phyloP scores from a whole-genome alignment of 2,797 vertebrate species.

The Anniella stebbinsi region DNA sequence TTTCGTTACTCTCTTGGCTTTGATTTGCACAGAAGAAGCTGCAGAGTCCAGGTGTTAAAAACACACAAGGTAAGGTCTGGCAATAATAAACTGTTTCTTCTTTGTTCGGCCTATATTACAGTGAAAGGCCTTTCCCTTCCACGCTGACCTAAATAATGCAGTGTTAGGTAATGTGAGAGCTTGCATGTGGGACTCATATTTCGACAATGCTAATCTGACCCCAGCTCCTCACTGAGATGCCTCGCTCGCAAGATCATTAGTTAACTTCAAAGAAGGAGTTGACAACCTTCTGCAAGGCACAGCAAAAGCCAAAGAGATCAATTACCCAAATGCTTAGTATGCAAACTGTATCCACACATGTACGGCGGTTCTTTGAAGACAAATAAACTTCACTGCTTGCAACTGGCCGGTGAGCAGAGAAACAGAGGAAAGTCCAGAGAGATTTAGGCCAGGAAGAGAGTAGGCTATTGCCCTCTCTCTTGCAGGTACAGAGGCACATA shows the following conservation, averaged over 20 bases:
- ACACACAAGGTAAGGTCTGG: not conserved
- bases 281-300: slow-evolving; percentile 78
- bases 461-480: not conserved
- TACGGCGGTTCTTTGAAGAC: slow-evolving; percentile 12
- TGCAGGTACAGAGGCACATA: not conserved
- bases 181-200: slow-evolving; percentile 36
- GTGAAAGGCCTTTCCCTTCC: slow-evolving; percentile 53
- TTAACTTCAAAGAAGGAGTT: slow-evolving; percentile 81
- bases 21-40: not conserved
- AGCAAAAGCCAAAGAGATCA: slow-evolving; percentile 78
- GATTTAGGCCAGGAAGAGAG: not conserved
- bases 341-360: slow-evolving; percentile 56
- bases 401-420: not conserved
- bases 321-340: slow-evolving; percentile 81
- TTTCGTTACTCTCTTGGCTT: too few species aligned
- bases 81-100: slow-evolving; percentile 43
- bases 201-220: slow-evolving; percentile 61
- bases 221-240: slow-evolving; percentile 57
- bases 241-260: slow-evolving; percentile 73
- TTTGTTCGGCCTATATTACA: not conserved
- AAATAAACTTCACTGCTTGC: slow-evolving; percentile 23
- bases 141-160: slow-evolving; percentile 44
- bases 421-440: not conserved
- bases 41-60: not conserved
- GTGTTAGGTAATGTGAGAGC: slow-evolving; percentile 15